Conservation (phyloP, 2,797 vertebrate genomes). For the Hafferia zeledoni region DNA sequence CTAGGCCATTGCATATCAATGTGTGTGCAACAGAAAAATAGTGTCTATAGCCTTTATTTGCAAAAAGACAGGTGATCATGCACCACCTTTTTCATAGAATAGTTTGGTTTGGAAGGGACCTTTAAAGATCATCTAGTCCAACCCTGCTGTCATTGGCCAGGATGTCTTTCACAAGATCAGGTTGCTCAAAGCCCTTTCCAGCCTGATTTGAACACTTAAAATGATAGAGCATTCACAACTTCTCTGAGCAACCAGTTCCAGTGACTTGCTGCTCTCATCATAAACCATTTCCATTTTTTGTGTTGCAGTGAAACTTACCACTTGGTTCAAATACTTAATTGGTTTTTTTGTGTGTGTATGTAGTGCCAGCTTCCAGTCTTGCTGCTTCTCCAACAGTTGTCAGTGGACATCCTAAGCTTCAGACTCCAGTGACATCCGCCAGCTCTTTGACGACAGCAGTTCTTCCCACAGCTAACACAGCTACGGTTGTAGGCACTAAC, state of each 20-base stretch:
- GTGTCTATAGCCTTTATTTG: neutral
- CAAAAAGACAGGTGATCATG: neutral
- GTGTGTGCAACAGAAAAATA: neutral
- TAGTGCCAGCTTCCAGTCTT: constrained; percentile 73
- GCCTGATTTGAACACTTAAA: neutral
- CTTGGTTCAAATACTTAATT: neutral
- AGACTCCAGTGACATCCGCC: constrained; percentile 72
- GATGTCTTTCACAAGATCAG: neutral
- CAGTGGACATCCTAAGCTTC: constrained; percentile 74
- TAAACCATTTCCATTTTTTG: neutral
- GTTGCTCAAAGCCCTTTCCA: neutral
- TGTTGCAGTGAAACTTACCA: neutral
- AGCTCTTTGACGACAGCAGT: constrained; percentile 77
- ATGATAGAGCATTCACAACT: neutral
- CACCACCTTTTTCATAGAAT: neutral
- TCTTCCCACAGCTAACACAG: constrained; percentile 76
- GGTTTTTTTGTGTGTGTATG: neutral
- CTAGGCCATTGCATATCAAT: neutral
- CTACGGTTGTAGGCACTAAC: constrained; percentile 83
- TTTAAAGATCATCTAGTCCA: neutral
- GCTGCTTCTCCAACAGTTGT: constrained; percentile 68
- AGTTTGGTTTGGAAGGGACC: neutral
- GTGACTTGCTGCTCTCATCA: neutral
- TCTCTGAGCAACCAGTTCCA: neutral
- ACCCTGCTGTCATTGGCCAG: fast-evolving